phyloP scores from a whole-genome alignment of 2,797 vertebrate genomes.

The Acanthiza pusilla region DNA sequence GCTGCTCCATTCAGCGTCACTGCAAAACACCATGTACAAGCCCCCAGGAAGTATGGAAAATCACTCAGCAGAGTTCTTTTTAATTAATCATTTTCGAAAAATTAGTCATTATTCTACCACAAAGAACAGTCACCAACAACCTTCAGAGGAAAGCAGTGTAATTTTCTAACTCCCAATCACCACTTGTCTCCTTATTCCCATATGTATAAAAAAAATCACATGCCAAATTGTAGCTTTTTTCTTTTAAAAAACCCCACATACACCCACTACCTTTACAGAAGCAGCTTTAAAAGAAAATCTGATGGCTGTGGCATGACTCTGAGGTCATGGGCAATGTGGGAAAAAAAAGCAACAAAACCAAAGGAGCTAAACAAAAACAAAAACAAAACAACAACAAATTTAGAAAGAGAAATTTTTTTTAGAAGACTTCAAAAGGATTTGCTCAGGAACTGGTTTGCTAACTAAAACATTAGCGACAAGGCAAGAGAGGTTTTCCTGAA shows the following conservation, averaged over 20 bases:
- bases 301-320: neutral
- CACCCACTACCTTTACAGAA: neutral
- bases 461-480: neutral
- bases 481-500: neutral
- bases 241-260: neutral
- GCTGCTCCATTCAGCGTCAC: neutral
- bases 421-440: neutral
- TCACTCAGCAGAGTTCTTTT: neutral
- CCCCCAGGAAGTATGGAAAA: neutral
- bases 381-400: too few relatives aligned
- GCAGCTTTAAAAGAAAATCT: neutral
- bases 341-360: neutral
- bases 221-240: neutral
- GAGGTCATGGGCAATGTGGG: neutral
- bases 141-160: neutral
- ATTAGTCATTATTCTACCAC: neutral
- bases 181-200: neutral
- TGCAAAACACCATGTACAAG: neutral
- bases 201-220: neutral
- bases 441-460: neutral
- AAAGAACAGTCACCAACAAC: neutral
- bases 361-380: neutral
- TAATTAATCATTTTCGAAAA: neutral
- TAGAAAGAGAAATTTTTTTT: neutral
- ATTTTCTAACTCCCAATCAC: neutral